phyloP scores from a whole-genome alignment of 1,140 invertebrate genomes.

The Drosophila mauritiana region DNA sequence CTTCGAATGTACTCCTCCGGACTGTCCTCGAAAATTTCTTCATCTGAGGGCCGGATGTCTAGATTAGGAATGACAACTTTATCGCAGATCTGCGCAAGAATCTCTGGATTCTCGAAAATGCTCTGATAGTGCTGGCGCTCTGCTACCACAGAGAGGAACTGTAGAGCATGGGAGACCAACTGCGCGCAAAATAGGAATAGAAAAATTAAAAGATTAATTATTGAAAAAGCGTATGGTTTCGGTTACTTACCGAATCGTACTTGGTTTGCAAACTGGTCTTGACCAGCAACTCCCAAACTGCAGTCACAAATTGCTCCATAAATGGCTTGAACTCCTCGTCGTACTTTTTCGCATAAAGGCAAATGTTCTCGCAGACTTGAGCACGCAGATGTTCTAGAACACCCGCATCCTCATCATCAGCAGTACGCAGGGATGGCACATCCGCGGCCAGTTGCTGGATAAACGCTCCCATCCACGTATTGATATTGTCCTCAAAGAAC shows the following conservation, averaged over 20 bases:
- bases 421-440: conserved; percentile 89
- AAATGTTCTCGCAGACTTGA: conserved; percentile 97
- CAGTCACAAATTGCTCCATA: conserved; percentile 95
- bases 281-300: conserved; percentile 95
- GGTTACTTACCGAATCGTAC: conserved; percentile 93
- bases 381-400: conserved; percentile 96
- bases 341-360: conserved; percentile 98
- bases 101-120: conserved; percentile 94
- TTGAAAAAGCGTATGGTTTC: no score
- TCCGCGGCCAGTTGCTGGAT: conserved; percentile 91
- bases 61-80: conserved; percentile 99
- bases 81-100: conserved; percentile 96
- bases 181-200: conserved; percentile 64
- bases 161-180: conserved; percentile 97
- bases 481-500: conserved; percentile 99
- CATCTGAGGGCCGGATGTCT: conserved; percentile 97
- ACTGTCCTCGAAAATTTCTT: conserved; percentile 98
- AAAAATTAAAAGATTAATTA: neutral
- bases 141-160: conserved; percentile 97
- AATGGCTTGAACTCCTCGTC: conserved; percentile 97
- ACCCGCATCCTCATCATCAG: conserved; percentile 94
- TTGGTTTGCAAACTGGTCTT: conserved; percentile 93
- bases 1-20: conserved; percentile 98
- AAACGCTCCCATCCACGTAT: conserved; percentile 96
- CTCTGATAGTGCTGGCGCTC: conserved; percentile 94